These are phyloP conservation scores for Xenopus laevis DNA, from an alignment of 2,113 vertebrate species.

Conservation along the genomic window DNA sequence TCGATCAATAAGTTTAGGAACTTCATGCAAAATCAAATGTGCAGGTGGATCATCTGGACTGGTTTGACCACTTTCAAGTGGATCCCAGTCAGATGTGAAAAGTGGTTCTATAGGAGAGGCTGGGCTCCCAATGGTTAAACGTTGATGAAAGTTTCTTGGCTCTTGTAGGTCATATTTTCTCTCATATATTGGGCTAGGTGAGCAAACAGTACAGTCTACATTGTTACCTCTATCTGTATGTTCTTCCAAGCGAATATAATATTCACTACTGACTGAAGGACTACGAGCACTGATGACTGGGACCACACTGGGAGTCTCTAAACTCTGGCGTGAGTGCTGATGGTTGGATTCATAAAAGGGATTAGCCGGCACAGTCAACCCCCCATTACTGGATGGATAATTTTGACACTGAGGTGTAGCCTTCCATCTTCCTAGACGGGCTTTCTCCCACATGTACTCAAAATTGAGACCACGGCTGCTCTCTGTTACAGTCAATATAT, in stretches of 20 bases:
- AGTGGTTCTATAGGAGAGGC: conserved; percentile 56
- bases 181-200: conserved; percentile 51
- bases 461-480: conserved; percentile 89
- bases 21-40: conserved; percentile 64
- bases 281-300: conserved; percentile 89
- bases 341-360: conserved; percentile 59
- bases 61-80: conserved; percentile 56
- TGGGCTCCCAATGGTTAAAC: conserved; percentile 21
- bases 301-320: conserved; percentile 85
- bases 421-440: conserved; percentile 69
- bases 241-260: conserved; percentile 87
- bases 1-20: conserved; percentile 59
- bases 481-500: conserved; percentile 86
- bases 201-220: conserved; percentile 38
- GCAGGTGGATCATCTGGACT: conserved; percentile 61
- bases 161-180: conserved; percentile 39
- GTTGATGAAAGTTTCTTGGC: conserved; percentile 17
- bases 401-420: conserved; percentile 65
- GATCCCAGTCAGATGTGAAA: conserved; percentile 72
- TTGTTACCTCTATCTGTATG: conserved; percentile 62
- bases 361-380: conserved; percentile 48
- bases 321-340: conserved; percentile 61
- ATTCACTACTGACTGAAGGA: conserved; percentile 85
- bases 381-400: conserved; percentile 62
- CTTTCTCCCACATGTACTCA: conserved; percentile 90